Percentiles rank a stretch among this genome's conserved stretches.
Conservation (phyloP, 2,113 vertebrate species). For the Phainopepla nitens region DNA sequence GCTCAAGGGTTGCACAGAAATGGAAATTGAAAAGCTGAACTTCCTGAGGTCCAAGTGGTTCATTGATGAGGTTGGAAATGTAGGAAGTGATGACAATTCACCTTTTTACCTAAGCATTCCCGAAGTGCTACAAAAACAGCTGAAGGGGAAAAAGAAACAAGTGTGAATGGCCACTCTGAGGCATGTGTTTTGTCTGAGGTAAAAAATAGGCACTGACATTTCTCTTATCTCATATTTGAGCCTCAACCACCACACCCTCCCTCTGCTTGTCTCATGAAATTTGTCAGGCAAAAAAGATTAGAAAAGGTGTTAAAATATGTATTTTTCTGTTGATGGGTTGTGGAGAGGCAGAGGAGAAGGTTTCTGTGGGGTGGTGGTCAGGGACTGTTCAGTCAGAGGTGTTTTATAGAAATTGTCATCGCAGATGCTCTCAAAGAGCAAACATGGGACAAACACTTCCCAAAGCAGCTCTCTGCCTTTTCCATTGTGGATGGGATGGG, state of each 20-base stretch:
- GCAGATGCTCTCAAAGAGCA: background rate
- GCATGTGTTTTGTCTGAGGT: background rate
- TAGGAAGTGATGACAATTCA: background rate
- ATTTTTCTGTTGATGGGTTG: background rate
- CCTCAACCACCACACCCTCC: background rate
- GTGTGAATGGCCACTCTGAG: background rate
- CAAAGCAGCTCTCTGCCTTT: background rate
- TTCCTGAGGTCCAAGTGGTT: background rate
- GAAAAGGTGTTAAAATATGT: background rate
- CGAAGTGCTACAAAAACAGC: background rate
- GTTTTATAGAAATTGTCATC: background rate
- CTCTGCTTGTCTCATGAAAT: background rate
- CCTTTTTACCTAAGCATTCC: background rate
- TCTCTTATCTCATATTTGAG: background rate
- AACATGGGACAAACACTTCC: background rate
- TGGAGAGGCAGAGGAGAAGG: background rate
- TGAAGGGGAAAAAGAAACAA: background rate
- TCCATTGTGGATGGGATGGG: background rate
- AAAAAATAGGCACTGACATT: slow-evolving; percentile 47
- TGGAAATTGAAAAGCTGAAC: background rate
- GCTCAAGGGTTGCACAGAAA: background rate
- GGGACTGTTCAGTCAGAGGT: background rate
- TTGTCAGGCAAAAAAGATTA: background rate
- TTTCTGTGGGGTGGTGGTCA: background rate
- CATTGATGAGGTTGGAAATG: background rate